Percentiles rank a stretch among this genome's conserved stretches.
phyloP scores from a whole-genome alignment of 35 echinoderm and acorn worm genomes.

The Diadema setosum region DNA sequence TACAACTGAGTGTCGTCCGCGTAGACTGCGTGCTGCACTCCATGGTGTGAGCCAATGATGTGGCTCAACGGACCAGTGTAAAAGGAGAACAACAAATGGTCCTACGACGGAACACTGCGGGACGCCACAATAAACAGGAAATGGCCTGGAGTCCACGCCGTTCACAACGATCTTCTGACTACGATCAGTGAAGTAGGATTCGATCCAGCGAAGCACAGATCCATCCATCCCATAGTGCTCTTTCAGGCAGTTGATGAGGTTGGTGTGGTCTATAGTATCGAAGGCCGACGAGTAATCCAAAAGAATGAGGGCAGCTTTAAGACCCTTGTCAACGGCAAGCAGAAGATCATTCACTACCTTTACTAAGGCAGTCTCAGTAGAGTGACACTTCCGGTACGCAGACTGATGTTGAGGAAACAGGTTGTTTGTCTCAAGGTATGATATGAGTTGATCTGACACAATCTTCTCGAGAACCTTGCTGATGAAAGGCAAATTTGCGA shows the following conservation, averaged over 20 bases:
- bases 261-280: not conserved
- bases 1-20: too few relatives aligned
- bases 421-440: not conserved
- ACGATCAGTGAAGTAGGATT: too few relatives aligned
- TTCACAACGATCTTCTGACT: too few relatives aligned
- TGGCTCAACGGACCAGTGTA: too few relatives aligned
- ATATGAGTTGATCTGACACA: not conserved
- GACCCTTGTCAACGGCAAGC: not conserved
- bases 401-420: slow-evolving; percentile 35
- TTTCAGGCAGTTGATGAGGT: not conserved
- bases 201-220: not conserved
- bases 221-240: not conserved
- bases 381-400: slow-evolving; percentile 33
- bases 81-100: too few relatives aligned
- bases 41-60: too few relatives aligned
- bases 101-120: too few relatives aligned
- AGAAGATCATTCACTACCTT: slow-evolving; percentile 35
- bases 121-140: too few relatives aligned
- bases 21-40: too few relatives aligned
- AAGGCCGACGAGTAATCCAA: slow-evolving; percentile 18
- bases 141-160: too few relatives aligned
- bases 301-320: slow-evolving; percentile 22
- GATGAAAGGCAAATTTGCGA: too few relatives aligned
- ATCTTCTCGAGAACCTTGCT: slow-evolving; percentile 23
- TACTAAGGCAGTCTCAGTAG: slow-evolving; percentile 22